Percentiles rank a stretch among this genome's conserved stretches.
These are phyloP conservation scores for Acestrorhynchus altus DNA, from an alignment of 2,797 vertebrate genomes.

Conservation along the genomic window DNA sequence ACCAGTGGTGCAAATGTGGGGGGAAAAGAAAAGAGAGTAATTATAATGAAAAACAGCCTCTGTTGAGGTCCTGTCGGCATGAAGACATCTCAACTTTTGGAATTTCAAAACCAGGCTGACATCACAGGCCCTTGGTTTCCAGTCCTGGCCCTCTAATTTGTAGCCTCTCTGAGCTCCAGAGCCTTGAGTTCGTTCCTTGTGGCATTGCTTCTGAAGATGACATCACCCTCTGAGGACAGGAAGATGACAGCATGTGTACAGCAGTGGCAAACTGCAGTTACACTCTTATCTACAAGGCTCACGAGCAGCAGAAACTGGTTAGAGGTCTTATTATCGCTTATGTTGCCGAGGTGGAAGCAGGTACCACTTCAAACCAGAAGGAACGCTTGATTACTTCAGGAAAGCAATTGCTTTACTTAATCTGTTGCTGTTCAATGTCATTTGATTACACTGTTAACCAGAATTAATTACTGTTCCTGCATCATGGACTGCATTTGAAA, in stretches of 20 bases:
- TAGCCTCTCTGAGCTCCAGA: slow-evolving; percentile 23
- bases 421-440: slow-evolving; percentile 62
- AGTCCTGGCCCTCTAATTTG: slow-evolving; percentile 28
- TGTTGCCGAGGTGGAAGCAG: slow-evolving; percentile 68
- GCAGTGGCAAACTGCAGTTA: slow-evolving; percentile 65
- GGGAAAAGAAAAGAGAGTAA: neutral
- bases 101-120: slow-evolving; percentile 31
- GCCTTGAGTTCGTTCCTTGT: neutral
- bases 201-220: slow-evolving; percentile 41
- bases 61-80: slow-evolving; percentile 28
- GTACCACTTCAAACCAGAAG: slow-evolving; percentile 69
- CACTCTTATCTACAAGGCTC: slow-evolving; percentile 60
- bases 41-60: neutral
- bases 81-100: slow-evolving; percentile 35
- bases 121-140: slow-evolving; percentile 33
- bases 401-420: slow-evolving; percentile 71
- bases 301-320: slow-evolving; percentile 62
- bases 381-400: slow-evolving; percentile 67
- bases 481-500: slow-evolving; percentile 4
- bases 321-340: slow-evolving; percentile 65
- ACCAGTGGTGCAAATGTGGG: slow-evolving; percentile 23
- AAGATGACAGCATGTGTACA: slow-evolving; percentile 47
- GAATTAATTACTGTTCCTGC: slow-evolving; percentile 36
- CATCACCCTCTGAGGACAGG: slow-evolving; percentile 14
- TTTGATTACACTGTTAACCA: slow-evolving; percentile 57